A percentile compares a stretch with the other conserved stretches of the same genome.
Conservation (phyloP, 2,113 vertebrate genomes). For the Phylloscopus trochiloides region DNA sequence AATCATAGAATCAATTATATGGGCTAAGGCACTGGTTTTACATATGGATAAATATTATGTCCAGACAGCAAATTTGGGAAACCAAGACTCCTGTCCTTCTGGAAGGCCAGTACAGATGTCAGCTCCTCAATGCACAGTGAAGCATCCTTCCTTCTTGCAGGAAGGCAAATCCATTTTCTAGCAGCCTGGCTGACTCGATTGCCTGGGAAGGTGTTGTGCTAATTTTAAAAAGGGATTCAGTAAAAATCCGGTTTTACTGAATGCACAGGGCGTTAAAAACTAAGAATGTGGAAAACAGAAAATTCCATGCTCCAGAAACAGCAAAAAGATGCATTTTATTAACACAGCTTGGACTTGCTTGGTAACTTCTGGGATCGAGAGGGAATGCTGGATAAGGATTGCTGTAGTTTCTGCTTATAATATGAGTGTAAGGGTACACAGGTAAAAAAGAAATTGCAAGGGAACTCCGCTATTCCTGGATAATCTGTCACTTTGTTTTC, state of each 20-base stretch:
- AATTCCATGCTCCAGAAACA: background rate
- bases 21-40: background rate
- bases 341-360: background rate
- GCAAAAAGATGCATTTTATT: background rate
- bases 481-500: background rate
- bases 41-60: background rate
- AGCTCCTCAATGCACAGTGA: background rate
- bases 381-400: background rate
- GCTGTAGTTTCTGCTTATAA: background rate
- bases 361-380: background rate
- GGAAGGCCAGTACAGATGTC: background rate
- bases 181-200: background rate
- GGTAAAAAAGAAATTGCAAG: background rate
- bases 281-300: background rate
- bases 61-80: background rate
- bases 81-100: background rate
- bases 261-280: background rate
- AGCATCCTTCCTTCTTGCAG: background rate
- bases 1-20: background rate
- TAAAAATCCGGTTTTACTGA: background rate
- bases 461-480: background rate
- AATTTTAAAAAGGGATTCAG: background rate
- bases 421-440: accelerated
- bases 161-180: background rate
- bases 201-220: background rate